phyloP scores from a whole-genome alignment of 2,113 vertebrate species.

The Sapayoa aenigma region DNA sequence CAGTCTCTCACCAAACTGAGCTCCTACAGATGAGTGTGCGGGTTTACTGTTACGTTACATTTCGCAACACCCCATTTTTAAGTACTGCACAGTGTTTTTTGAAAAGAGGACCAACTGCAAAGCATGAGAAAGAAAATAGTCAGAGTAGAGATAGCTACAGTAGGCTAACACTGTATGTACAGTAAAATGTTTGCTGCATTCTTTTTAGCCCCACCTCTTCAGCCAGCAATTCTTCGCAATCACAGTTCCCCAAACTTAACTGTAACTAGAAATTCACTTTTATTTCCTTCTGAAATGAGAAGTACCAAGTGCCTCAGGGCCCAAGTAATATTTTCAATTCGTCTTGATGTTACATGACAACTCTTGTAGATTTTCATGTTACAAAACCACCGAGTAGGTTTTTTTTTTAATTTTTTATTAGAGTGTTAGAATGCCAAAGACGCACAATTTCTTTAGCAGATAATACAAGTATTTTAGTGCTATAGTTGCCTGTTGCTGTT shows the following conservation, averaged over 20 bases:
- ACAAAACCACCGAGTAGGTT: background rate
- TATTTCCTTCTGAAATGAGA: background rate
- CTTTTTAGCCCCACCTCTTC: background rate
- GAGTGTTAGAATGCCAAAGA: background rate
- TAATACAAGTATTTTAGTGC: background rate
- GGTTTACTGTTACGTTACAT: background rate
- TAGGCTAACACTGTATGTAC: background rate
- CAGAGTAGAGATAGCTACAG: too few relatives aligned
- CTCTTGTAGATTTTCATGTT: slow-evolving; percentile 7
- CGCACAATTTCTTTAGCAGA: background rate
- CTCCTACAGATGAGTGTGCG: background rate
- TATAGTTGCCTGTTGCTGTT: background rate
- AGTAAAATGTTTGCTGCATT: background rate
- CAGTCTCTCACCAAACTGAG: background rate
- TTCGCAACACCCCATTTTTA: background rate
- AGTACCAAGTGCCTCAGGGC: background rate
- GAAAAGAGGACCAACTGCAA: background rate
- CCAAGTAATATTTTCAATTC: background rate
- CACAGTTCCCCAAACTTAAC: background rate
- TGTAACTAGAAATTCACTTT: background rate
- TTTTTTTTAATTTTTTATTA: background rate
- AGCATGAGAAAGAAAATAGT: background rate
- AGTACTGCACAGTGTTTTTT: background rate
- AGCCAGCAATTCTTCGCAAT: background rate
- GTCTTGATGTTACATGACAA: background rate